A percentile compares a stretch with the other conserved stretches of the same genome.
Evolutionary conservation across 2,113 vertebrate genomes (phyloP).

Genomic region (Sinocyclocheilus rhinocerous): DNA sequence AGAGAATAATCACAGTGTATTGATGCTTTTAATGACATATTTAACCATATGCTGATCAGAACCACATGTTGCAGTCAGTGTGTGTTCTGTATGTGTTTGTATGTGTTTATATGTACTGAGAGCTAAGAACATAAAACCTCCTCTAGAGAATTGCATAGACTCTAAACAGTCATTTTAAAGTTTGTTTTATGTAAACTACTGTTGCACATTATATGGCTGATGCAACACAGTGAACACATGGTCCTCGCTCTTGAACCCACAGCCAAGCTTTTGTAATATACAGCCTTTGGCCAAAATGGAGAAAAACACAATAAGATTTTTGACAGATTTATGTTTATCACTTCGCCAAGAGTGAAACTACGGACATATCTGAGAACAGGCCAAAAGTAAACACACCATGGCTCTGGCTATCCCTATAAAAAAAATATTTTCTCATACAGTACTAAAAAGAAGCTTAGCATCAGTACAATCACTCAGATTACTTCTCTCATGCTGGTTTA

Average conservation of each 20-base stretch:
- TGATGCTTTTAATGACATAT: constrained; percentile 63
- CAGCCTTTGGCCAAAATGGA: constrained; percentile 27
- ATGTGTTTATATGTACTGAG: constrained; percentile 39
- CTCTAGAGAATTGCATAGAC: constrained; percentile 57
- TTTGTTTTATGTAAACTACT: constrained; percentile 57
- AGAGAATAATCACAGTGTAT: constrained; percentile 63
- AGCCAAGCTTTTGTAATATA: constrained; percentile 56
- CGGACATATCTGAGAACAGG: neutral
- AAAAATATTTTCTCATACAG: neutral
- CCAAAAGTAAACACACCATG: neutral
- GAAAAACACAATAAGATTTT: constrained; percentile 24
- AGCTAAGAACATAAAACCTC: constrained; percentile 57
- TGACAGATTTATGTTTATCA: constrained; percentile 25
- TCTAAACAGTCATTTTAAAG: constrained; percentile 50
- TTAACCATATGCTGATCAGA: constrained; percentile 67
- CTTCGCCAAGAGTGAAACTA: constrained; percentile 14
- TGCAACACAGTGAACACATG: constrained; percentile 65
- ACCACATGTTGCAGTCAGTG: constrained; percentile 70
- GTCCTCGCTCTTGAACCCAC: constrained; percentile 58
- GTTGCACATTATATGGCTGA: constrained; percentile 61
- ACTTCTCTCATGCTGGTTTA: constrained; percentile 31
- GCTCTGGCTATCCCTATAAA: neutral
- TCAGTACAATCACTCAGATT: constrained; percentile 54
- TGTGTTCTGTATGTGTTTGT: constrained; percentile 66
- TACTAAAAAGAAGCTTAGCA: constrained; percentile 36